A percentile compares a stretch with the other conserved stretches of the same genome.
Conservation (phyloP, 2,113 vertebrate genomes). For the Pygoscelis antarcticus region DNA sequence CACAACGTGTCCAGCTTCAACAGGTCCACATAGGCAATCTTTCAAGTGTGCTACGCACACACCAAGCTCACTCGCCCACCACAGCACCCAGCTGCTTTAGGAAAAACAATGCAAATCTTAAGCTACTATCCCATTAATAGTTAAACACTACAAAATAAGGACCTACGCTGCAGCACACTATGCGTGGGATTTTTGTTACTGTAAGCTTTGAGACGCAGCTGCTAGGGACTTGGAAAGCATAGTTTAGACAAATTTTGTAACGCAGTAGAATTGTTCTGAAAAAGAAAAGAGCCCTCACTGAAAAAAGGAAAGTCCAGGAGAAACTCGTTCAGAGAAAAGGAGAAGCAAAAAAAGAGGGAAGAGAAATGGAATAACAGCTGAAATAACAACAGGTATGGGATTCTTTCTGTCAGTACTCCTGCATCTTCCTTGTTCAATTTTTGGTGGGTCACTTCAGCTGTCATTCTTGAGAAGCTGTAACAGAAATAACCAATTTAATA, state of each 20-base stretch:
- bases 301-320: not conserved
- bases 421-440: not conserved
- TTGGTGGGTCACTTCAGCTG: not conserved
- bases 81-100: not conserved
- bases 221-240: not conserved
- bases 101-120: not conserved
- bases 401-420: not conserved
- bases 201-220: not conserved
- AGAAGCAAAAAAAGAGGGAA: not conserved
- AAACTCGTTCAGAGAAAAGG: not conserved
- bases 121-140: not conserved
- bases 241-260: not conserved
- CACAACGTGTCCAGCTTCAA: not conserved
- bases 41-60: fast-evolving
- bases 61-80: not conserved
- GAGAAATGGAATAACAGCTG: not conserved
- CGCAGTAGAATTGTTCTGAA: not conserved
- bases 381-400: not conserved
- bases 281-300: not conserved
- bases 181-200: not conserved
- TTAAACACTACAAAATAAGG: not conserved
- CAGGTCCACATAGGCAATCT: not conserved
- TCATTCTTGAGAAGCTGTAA: not conserved
- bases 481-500: not conserved
- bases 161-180: fast-evolving